These are phyloP conservation scores for Campylorhamphus procurvoides DNA, from an alignment of 2,113 vertebrate species.

Conservation along the genomic window DNA sequence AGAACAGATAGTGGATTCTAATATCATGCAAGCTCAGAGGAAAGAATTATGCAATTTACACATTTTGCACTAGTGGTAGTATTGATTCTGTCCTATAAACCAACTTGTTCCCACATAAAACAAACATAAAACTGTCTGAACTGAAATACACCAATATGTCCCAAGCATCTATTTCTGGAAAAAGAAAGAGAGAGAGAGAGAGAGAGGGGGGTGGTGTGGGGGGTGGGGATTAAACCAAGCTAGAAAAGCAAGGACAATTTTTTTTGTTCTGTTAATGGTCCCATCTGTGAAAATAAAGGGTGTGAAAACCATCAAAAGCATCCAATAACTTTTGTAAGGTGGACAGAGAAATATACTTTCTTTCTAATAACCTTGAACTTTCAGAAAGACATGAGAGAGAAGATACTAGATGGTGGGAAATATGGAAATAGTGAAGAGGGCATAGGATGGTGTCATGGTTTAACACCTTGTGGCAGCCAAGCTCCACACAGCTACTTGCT, in stretches of 20 bases:
- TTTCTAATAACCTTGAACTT: slow-evolving; percentile 36
- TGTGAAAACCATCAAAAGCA: slow-evolving; percentile 54
- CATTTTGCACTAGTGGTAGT: background rate
- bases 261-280: slow-evolving; percentile 35
- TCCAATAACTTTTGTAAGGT: background rate
- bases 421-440: background rate
- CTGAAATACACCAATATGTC: background rate
- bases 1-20: background rate
- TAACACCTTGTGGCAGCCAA: background rate
- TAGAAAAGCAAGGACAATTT: background rate
- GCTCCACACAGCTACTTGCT: rapidly evolving
- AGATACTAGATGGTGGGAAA: background rate
- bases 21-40: background rate
- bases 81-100: slow-evolving; percentile 11
- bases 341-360: background rate
- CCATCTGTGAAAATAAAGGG: slow-evolving; percentile 32
- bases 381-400: background rate
- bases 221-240: background rate
- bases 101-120: background rate
- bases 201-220: too few species aligned
- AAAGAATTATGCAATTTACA: slow-evolving; percentile 18
- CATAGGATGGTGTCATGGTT: background rate
- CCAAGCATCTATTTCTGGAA: background rate
- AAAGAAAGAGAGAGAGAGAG: background rate
- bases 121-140: background rate